Evolutionary conservation across 2,888 invertebrate genomes (phyloP), one percentile per base, ranked within the genome.

Genomic region (Drosophila paranaensis): DNA sequence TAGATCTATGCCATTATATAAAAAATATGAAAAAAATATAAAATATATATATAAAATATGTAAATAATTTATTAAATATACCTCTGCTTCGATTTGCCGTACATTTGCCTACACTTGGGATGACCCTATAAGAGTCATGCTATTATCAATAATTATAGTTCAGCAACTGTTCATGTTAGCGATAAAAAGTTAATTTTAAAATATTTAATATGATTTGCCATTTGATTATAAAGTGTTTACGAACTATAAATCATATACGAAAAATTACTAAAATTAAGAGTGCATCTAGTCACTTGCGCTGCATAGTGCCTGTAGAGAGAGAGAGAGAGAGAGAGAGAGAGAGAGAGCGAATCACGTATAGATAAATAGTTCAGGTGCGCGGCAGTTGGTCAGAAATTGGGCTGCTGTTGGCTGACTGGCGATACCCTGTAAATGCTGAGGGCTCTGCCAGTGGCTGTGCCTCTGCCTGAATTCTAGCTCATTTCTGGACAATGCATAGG

Each of bases 401-500:
- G 8, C 16, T 33, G 16, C 6, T 16, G 16, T 16, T 13, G 16
- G 33, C 4, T 27, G 42, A 46, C 10, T 54, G 25, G 6, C 8
- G 27, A 73, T 57, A 77, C 63, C 57, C 60, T 69, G 55, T 33
- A 50, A 50, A 6, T 42, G 6, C 3, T 30, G 6, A 33, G 8
- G 30, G 20, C 20, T 20, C 20, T 20, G 20, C 20, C 20, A 20
- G 1, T 1, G 20, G 20, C 20, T 20, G 1, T 20, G 20, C 20
- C 20, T 20, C 20, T 20, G 20, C 20, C 20, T 20, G 20, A 20
- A 1, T 20, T 20, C 20, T 20, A 20, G 20, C 20, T 20, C 20
- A 20, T 20, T 2, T 20, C 20, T 20, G 20, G 2, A 2, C 20
- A 2, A 20, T 20, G 30, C 3, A 30, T 30, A 30, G 0, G 30